phyloP scores from a whole-genome alignment of 2,113 vertebrate species.

The Hylia prasina region DNA sequence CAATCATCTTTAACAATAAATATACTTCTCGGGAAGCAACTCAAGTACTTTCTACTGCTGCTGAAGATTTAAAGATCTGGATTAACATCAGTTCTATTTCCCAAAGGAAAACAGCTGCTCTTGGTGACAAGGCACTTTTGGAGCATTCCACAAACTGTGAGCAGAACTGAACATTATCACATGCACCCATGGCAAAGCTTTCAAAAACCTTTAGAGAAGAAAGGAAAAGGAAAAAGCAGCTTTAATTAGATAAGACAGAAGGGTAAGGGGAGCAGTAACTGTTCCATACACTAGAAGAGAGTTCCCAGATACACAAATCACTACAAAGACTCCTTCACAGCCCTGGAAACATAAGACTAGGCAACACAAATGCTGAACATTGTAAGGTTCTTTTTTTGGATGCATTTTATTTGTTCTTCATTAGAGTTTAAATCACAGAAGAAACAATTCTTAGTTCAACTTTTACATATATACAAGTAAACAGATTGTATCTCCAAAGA shows the following conservation, averaged over 20 bases:
- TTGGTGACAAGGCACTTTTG: neutral
- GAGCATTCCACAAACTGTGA: neutral
- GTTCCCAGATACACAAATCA: neutral
- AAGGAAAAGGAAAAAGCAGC: neutral
- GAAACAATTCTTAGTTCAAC: neutral
- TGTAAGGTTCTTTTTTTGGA: neutral
- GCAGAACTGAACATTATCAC: neutral
- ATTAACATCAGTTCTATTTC: slow-evolving; percentile 16
- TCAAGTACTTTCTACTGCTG: neutral
- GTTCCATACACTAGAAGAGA: neutral
- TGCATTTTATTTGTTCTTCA: neutral
- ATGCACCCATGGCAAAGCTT: neutral
- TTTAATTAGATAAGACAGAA: neutral
- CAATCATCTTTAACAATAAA: neutral
- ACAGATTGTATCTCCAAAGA: neutral
- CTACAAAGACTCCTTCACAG: neutral
- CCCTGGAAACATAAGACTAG: neutral
- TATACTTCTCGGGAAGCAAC: neutral
- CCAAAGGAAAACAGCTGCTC: slow-evolving; percentile 16
- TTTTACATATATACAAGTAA: neutral
- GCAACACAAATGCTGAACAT: neutral
- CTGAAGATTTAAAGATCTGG: slow-evolving; percentile 9
- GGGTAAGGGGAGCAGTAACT: neutral
- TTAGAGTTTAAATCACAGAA: neutral
- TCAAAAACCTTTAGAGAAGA: neutral